Percentiles rank a stretch among this genome's conserved stretches.
These are phyloP conservation scores for Idaea biselata DNA, from an alignment of 2,888 invertebrate genomes.

Conservation along the genomic window DNA sequence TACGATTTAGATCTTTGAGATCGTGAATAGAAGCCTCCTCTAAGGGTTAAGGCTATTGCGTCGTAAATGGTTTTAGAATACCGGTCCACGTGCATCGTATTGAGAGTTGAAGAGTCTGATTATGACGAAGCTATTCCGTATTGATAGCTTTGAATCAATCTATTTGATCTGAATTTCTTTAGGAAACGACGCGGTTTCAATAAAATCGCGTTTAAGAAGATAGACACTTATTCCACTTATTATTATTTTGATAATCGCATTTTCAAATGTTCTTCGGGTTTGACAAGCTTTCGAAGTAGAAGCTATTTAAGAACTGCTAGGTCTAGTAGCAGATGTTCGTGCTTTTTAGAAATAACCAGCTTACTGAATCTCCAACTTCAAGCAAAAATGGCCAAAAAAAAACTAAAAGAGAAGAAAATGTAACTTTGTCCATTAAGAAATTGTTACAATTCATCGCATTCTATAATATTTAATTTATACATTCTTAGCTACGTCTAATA, in stretches of 20 bases:
- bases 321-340: not conserved
- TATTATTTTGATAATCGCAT: not conserved
- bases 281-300: not conserved
- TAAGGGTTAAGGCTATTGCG: not conserved
- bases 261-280: not conserved
- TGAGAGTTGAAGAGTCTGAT: conserved; percentile 8
- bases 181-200: not conserved
- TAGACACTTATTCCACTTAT: not conserved
- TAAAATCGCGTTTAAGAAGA: not conserved
- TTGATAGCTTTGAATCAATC: conserved; percentile 26
- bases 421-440: not conserved
- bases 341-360: too few relatives aligned
- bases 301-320: not conserved
- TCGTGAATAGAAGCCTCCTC: not conserved
- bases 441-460: not conserved
- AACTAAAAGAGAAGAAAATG: conserved; percentile 9
- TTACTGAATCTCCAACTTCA: not conserved
- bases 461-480: conserved; percentile 4
- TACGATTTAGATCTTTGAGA: not conserved
- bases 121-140: conserved; percentile 11
- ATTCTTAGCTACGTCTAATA: conserved; percentile 1
- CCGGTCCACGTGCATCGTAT: not conserved
- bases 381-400: not conserved
- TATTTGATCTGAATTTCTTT: not conserved
- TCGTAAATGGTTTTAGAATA: not conserved